phyloP scores from a whole-genome alignment of 1,140 invertebrate genomes.

The Condylostylus longicornis region DNA sequence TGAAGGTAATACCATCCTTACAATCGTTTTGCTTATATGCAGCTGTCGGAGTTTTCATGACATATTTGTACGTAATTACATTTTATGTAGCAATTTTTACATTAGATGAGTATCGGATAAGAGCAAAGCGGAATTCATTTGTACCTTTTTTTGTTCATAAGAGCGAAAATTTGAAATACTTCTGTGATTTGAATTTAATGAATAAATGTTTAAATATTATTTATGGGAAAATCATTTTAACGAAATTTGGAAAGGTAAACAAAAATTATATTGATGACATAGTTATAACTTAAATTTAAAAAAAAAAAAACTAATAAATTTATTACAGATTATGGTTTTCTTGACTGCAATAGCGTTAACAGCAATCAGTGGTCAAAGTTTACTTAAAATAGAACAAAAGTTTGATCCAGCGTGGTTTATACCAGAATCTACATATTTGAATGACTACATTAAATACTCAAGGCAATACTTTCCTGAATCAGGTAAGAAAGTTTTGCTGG shows the following conservation, averaged over 20 bases:
- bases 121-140: conserved; percentile 46
- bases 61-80: conserved; percentile 58
- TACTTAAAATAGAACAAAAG: conserved; percentile 49
- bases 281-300: too few relatives aligned
- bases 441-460: conserved; percentile 39
- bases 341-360: conserved; percentile 40
- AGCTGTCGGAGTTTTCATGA: conserved; percentile 51
- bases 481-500: conserved; percentile 1
- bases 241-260: conserved; percentile 18
- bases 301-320: too few relatives aligned
- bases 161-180: conserved; percentile 5
- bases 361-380: conserved; percentile 43
- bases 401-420: conserved; percentile 69
- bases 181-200: conserved; percentile 1
- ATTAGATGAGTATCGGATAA: conserved; percentile 49
- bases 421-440: conserved; percentile 51
- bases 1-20: conserved; percentile 54
- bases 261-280: too few relatives aligned
- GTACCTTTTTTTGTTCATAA: conserved; percentile 51
- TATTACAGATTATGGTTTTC: conserved; percentile 45
- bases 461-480: conserved; percentile 45
- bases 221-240: conserved; percentile 23
- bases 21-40: conserved; percentile 63
- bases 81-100: conserved; percentile 64
- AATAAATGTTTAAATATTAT: neutral